phyloP scores from a whole-genome alignment of 2,113 vertebrate species.

The Epinephelus cyanopodus region DNA sequence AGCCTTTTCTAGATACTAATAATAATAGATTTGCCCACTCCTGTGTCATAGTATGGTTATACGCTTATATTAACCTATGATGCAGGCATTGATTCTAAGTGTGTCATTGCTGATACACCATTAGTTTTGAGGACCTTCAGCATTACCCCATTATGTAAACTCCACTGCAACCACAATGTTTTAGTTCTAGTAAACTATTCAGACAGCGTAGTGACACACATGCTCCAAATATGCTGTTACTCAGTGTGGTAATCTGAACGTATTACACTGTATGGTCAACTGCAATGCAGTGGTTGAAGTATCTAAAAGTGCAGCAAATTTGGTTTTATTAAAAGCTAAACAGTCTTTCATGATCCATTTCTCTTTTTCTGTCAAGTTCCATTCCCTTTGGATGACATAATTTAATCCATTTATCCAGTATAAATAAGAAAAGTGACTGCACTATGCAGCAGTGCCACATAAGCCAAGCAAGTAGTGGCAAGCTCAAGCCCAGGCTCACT shows the following conservation, averaged over 20 bases:
- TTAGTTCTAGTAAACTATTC: slow-evolving; percentile 18
- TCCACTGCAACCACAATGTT: slow-evolving; percentile 20
- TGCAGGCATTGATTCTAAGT: slow-evolving; percentile 1
- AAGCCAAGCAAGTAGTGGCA: slow-evolving; percentile 44
- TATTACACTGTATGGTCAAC: slow-evolving; percentile 39
- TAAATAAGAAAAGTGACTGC: slow-evolving; percentile 66
- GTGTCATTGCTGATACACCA: not conserved
- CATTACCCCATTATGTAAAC: slow-evolving; percentile 35
- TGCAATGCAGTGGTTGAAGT: slow-evolving; percentile 43
- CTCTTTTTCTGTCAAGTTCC: slow-evolving; percentile 44
- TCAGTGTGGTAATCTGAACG: slow-evolving; percentile 50
- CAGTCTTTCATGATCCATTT: slow-evolving; percentile 69
- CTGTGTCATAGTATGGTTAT: slow-evolving; percentile 32
- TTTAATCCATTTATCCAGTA: slow-evolving; percentile 68
- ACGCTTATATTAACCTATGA: not conserved
- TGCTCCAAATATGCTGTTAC: slow-evolving; percentile 54
- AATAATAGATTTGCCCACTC: slow-evolving; percentile 24
- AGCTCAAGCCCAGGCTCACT: not conserved
- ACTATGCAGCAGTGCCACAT: slow-evolving; percentile 16
- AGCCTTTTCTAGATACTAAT: not conserved
- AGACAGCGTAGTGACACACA: slow-evolving; percentile 8
- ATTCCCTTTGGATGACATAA: slow-evolving; percentile 65
- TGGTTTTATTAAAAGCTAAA: slow-evolving; percentile 63
- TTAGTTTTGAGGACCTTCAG: slow-evolving; percentile 30
- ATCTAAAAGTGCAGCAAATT: slow-evolving; percentile 66